Percentiles rank a stretch among this genome's conserved stretches.
Evolutionary conservation across 1,140 invertebrate genomes (phyloP).

Genomic region (Ylistrum balloti): DNA sequence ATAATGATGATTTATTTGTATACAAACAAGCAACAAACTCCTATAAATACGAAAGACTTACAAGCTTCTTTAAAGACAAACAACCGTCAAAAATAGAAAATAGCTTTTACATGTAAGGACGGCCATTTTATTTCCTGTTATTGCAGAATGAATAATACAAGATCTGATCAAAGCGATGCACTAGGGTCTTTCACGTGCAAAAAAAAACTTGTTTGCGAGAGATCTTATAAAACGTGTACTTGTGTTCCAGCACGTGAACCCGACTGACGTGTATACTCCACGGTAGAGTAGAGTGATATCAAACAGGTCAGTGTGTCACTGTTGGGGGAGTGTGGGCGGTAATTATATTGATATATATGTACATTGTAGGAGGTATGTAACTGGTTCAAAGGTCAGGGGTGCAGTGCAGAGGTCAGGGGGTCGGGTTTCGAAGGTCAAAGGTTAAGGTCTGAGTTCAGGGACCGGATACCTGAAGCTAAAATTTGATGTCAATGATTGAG

Average conservation of each 20-base stretch:
- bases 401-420: too few species aligned
- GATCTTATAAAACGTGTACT: not conserved
- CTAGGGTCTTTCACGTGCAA: not conserved
- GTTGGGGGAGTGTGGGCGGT: too few species aligned
- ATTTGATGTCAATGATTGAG: too few species aligned
- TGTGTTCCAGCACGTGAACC: slow-evolving; percentile 6
- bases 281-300: not conserved
- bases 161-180: not conserved
- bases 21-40: not conserved
- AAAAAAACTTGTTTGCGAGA: not conserved
- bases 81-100: too few species aligned
- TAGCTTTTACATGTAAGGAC: not conserved
- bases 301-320: not conserved
- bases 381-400: not conserved
- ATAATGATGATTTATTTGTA: not conserved
- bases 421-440: too few species aligned
- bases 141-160: too few species aligned
- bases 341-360: not conserved
- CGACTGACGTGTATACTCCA: not conserved
- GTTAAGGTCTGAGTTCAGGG: too few species aligned
- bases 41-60: too few species aligned
- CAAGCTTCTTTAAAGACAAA: not conserved
- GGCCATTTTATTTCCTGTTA: not conserved
- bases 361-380: too few species aligned
- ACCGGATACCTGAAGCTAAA: too few species aligned